Evolutionary conservation across 2,888 invertebrate species (phyloP).

Genomic region (Drosophila buzzatii): DNA sequence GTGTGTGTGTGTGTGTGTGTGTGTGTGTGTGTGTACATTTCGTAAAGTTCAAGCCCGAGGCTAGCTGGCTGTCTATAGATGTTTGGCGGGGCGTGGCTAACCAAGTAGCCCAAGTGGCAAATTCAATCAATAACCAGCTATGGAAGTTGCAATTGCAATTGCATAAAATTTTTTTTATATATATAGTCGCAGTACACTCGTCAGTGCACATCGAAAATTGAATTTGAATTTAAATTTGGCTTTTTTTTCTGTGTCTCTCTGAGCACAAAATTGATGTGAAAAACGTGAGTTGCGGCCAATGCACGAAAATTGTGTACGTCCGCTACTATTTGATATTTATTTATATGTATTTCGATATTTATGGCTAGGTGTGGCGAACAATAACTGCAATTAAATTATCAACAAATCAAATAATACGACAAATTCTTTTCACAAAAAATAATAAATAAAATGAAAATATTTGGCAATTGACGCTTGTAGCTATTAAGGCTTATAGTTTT

Average conservation of each 20-base stretch:
- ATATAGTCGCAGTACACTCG: not conserved
- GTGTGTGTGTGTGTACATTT: slow-evolving; percentile 22
- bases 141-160: slow-evolving; percentile 46
- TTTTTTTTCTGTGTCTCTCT: slow-evolving; percentile 1
- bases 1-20: slow-evolving; percentile 1
- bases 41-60: slow-evolving; percentile 58
- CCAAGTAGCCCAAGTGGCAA: slow-evolving; percentile 58
- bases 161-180: slow-evolving; percentile 1
- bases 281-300: slow-evolving; percentile 66
- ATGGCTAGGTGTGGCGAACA: slow-evolving; percentile 65
- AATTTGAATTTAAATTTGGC: slow-evolving; percentile 43
- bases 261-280: slow-evolving; percentile 65
- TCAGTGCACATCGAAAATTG: slow-evolving; percentile 39
- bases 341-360: slow-evolving; percentile 51
- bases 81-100: slow-evolving; percentile 56
- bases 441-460: too few species aligned
- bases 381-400: slow-evolving; percentile 63
- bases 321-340: slow-evolving; percentile 59
- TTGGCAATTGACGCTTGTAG: slow-evolving; percentile 19
- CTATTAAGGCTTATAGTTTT: not conserved
- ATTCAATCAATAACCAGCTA: slow-evolving; percentile 73
- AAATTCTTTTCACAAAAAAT: slow-evolving; percentile 23
- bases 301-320: slow-evolving; percentile 73
- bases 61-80: slow-evolving; percentile 37
- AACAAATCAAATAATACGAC: slow-evolving; percentile 54